Conservation (phyloP, 2,797 vertebrate genomes). For the Acestrorhynchus altus region DNA sequence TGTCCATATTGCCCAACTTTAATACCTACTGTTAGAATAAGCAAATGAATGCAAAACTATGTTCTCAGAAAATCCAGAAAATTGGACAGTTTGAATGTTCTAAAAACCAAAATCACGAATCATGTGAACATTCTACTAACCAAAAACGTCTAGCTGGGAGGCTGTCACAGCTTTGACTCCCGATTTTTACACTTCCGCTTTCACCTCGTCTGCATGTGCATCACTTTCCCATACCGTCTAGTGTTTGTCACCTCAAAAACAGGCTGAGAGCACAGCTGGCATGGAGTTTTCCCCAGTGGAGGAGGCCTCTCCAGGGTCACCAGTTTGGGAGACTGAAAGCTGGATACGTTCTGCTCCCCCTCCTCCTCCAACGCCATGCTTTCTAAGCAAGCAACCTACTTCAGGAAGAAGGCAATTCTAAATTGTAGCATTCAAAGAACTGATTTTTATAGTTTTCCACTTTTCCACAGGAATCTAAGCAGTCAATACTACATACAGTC, state of each 20-base stretch:
- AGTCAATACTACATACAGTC: too few species aligned
- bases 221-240: slow-evolving; percentile 5
- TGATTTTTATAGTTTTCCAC: too few species aligned
- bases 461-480: too few species aligned
- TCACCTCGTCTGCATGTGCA: background rate
- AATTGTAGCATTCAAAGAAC: too few species aligned
- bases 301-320: slow-evolving; percentile 16
- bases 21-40: too few species aligned
- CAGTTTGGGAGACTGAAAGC: background rate
- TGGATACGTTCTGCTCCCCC: background rate
- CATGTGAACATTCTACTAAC: too few species aligned
- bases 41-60: too few species aligned
- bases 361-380: background rate
- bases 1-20: too few species aligned
- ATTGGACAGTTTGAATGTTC: too few species aligned
- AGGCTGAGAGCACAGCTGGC: slow-evolving; percentile 30
- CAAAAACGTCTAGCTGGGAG: too few species aligned
- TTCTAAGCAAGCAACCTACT: slow-evolving; percentile 8
- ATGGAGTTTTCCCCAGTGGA: background rate
- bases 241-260: slow-evolving; percentile 16
- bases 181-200: background rate
- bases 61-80: too few species aligned
- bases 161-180: background rate
- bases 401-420: background rate
- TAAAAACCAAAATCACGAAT: too few species aligned